A percentile compares a stretch with the other conserved stretches of the same genome.
Evolutionary conservation across 2,113 vertebrate genomes (phyloP).

Genomic region (Tricholaema leucomelas): DNA sequence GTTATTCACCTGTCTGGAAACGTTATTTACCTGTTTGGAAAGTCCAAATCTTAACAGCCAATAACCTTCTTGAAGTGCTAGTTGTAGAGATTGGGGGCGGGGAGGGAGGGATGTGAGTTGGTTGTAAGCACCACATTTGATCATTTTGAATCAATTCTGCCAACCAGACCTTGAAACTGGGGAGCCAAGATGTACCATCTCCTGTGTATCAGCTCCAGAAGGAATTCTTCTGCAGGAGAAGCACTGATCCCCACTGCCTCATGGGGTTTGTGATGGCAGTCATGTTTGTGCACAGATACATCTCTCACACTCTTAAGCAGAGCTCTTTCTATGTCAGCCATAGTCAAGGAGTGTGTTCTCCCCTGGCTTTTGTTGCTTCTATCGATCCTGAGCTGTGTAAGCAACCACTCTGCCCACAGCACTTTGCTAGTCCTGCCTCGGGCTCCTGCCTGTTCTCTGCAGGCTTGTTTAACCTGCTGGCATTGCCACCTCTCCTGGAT

Average conservation of each 20-base stretch:
- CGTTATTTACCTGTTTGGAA: neutral
- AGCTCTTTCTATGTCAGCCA: neutral
- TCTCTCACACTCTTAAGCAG: neutral
- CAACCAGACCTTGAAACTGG: neutral
- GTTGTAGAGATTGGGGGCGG: neutral
- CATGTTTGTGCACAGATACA: neutral
- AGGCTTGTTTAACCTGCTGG: neutral
- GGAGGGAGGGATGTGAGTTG: neutral
- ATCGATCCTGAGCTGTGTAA: neutral
- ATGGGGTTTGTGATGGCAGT: neutral
- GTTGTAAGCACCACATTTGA: neutral
- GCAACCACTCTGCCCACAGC: neutral
- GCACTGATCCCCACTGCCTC: accelerated
- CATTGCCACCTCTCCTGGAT: neutral
- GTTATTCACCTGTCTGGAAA: neutral
- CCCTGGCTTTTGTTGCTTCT: neutral
- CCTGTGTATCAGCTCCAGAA: neutral
- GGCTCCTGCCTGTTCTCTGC: neutral
- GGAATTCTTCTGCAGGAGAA: neutral
- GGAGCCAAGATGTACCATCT: neutral
- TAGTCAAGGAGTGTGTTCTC: neutral
- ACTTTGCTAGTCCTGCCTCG: neutral
- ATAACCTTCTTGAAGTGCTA: neutral
- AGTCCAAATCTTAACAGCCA: neutral
- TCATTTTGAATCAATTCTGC: neutral